A percentile compares a stretch with the other conserved stretches of the same genome.
phyloP scores from a whole-genome alignment of 2,797 vertebrate genomes.

The Champsocephalus esox region DNA sequence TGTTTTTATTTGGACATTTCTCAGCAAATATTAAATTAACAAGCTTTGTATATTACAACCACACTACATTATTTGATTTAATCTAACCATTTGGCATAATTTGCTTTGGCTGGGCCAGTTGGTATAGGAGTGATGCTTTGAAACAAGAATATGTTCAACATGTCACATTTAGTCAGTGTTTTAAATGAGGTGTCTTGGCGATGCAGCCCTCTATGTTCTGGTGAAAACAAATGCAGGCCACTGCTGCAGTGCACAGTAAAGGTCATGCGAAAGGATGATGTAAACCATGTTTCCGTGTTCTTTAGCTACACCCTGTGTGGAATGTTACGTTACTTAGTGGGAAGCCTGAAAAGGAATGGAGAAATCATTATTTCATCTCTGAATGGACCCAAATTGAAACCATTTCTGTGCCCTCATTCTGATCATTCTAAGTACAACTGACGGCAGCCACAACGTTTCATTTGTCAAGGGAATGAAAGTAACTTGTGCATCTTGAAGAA shows the following conservation, averaged over 20 bases:
- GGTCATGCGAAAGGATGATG: constrained; percentile 7
- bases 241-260: constrained; percentile 16
- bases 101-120: constrained; percentile 1
- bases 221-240: constrained; percentile 10
- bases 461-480: constrained; percentile 38
- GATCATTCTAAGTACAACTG: constrained; percentile 15
- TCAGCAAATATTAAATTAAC: too few relatives aligned
- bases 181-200: constrained; percentile 9
- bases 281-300: constrained; percentile 3
- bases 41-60: too few relatives aligned
- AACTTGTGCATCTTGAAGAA: neutral
- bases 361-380: constrained; percentile 25
- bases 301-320: neutral
- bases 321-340: constrained; percentile 6
- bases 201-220: neutral
- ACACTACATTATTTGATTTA: too few relatives aligned
- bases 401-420: constrained; percentile 1
- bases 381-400: constrained; percentile 21
- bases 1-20: too few relatives aligned
- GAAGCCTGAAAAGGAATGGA: constrained; percentile 1
- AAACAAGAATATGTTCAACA: constrained; percentile 11
- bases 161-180: constrained; percentile 8
- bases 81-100: neutral
- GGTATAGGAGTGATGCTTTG: constrained; percentile 2
- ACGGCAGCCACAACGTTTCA: constrained; percentile 13